Conservation (phyloP, 35 echinoderm and acorn worm species). For the Eucidaris tribuloides region DNA sequence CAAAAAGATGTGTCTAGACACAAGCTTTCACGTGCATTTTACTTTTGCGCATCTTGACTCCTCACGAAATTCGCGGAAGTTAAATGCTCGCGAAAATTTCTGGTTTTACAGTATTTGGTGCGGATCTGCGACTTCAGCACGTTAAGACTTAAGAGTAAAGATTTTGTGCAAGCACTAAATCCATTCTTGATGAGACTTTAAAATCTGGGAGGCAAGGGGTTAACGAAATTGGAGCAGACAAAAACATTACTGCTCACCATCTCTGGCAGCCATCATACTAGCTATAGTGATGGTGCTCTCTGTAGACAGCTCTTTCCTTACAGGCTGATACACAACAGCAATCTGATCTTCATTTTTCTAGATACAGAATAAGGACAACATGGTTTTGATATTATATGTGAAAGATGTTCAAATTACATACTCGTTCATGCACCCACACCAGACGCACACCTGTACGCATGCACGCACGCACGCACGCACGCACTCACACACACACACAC, state of each 20-base stretch:
- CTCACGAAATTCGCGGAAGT: not conserved
- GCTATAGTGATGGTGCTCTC: conserved; percentile 63
- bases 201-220: not conserved
- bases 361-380: not conserved
- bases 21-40: too few species aligned
- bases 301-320: conserved; percentile 38
- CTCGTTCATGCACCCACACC: too few species aligned
- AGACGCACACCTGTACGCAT: too few species aligned
- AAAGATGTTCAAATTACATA: not conserved
- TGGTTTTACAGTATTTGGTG: too few species aligned
- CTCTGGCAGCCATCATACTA: conserved; percentile 81
- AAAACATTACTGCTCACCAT: conserved; percentile 54
- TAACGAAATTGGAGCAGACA: not conserved
- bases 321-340: conserved; percentile 64
- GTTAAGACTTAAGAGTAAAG: not conserved
- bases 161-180: not conserved
- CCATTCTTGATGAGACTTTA: not conserved
- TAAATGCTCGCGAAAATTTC: not conserved
- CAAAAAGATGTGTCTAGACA: too few species aligned
- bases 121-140: too few species aligned
- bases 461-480: too few species aligned
- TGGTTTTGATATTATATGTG: not conserved
- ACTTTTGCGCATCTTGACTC: too few species aligned
- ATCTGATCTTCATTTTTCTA: conserved; percentile 81
- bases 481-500: too few species aligned